Base-by-base conservation (phyloP, 2,888 invertebrate species). In the Cremastobaeus sp. region DNA sequence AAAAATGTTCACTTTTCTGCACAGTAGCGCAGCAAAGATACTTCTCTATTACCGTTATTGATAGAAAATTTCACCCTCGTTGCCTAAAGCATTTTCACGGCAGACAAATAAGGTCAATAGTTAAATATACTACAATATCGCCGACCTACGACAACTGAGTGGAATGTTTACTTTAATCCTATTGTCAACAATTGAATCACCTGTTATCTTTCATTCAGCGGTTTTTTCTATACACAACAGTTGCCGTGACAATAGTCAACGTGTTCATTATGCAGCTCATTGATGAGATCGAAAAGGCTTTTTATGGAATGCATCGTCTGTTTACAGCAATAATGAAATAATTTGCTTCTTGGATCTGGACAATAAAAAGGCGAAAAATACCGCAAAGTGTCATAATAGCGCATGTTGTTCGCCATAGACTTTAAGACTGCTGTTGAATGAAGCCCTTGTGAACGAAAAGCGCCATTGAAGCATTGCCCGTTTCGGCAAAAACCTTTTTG, bases 311-410 rank as follows among this genome's bases (percentile, higher is more conserved):
- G 54, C 21, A 54, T 54, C 54, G 54, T 54, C 64, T 54, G 54
- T 54, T 64, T 20, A 50, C 34, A 50, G 17, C 37, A 20, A 48
- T 55, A 66, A 37, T 57, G 34, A 66, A 55, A 50, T 52, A 52
- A 59, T 68, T 59, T 68, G 52, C 50, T 52, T 68, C 48, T 48
- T 12, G 6, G 18, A 37, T 4, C 37, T 3, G 32, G 30, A 47
- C 45, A 65, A 47, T 54, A 18, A 11, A 43, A n/a, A 43, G 11
- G 11, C 34, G 43, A 55, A 55, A 62, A 48, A 45, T 47, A 21
- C 60, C 69, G 37, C 47, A 54, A 57, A 69, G 48, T 69, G 69
- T 69, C 69, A 69, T 52, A 69, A 69, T 45, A 60, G 43, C 14
- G 43, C 17, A 30, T 28, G 30, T 47, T 65, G 55, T 57, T 52